Evolutionary conservation across 2,888 invertebrate species (phyloP).

Genomic region (Morpho achilles): DNA sequence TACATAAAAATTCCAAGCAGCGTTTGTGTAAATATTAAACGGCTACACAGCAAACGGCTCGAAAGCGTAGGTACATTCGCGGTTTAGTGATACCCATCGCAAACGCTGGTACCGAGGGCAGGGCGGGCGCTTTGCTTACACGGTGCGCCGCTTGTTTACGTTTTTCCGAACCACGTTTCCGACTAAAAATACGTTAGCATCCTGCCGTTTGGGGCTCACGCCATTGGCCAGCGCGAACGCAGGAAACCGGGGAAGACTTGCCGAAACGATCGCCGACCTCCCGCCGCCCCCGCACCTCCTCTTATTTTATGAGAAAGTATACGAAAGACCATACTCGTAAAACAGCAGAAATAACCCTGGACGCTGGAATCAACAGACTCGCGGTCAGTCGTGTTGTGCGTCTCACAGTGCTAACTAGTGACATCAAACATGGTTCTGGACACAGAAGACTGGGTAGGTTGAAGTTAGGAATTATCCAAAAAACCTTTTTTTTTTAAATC

Average conservation of each 20-base stretch:
- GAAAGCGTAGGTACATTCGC: conserved; percentile 28
- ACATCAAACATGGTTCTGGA: conserved; percentile 75
- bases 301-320: conserved; percentile 63
- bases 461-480: conserved; percentile 12
- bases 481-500: conserved; percentile 1
- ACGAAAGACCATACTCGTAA: conserved; percentile 61
- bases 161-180: conserved; percentile 73
- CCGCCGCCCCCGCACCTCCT: conserved; percentile 40
- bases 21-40: conserved; percentile 34
- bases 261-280: conserved; percentile 41
- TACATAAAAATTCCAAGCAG: conserved; percentile 11
- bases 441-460: conserved; percentile 76
- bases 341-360: conserved; percentile 76
- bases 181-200: conserved; percentile 75
- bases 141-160: conserved; percentile 68
- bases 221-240: conserved; percentile 65
- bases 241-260: conserved; percentile 65
- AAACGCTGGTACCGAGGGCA: conserved; percentile 35
- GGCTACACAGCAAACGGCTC: conserved; percentile 36
- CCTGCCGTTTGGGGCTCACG: conserved; percentile 74
- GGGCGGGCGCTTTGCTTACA: conserved; percentile 37
- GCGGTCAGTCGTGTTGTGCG: conserved; percentile 77
- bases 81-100: conserved; percentile 40
- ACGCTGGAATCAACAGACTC: conserved; percentile 67
- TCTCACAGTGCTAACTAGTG: conserved; percentile 78